Conservation (phyloP, 1,140 invertebrate species). For the Teleogryllus occipitalis region DNA sequence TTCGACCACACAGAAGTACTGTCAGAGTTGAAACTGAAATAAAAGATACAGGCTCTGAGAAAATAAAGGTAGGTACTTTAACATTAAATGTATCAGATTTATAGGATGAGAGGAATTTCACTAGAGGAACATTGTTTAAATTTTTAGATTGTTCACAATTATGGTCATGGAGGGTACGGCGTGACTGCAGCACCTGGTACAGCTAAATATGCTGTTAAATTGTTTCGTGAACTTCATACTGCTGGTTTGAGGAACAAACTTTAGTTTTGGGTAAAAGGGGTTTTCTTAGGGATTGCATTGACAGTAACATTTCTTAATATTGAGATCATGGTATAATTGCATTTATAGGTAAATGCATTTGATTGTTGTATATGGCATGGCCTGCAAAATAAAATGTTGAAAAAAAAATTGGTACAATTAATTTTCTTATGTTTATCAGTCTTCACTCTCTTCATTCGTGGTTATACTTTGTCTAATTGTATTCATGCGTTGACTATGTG, state of each 20-base stretch:
- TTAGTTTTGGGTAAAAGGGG: not conserved
- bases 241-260: constrained; percentile 21
- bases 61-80: constrained; percentile 20
- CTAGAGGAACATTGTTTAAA: not conserved
- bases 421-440: no score
- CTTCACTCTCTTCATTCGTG: no score
- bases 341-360: no score
- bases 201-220: constrained; percentile 57
- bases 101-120: not conserved
- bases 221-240: constrained; percentile 45
- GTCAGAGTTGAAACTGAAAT: constrained; percentile 66
- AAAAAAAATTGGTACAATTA: no score
- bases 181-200: constrained; percentile 81
- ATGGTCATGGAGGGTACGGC: constrained; percentile 88
- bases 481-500: no score
- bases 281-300: no score
- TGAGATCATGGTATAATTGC: no score
- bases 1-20: constrained; percentile 66
- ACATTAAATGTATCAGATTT: not conserved
- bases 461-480: no score
- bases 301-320: no score
- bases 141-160: constrained; percentile 72
- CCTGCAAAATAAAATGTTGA: no score
- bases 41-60: constrained; percentile 24
- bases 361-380: no score